These are phyloP conservation scores for Drosophila demipolita DNA, from an alignment of 2,888 invertebrate genomes.

Conservation along the genomic window DNA sequence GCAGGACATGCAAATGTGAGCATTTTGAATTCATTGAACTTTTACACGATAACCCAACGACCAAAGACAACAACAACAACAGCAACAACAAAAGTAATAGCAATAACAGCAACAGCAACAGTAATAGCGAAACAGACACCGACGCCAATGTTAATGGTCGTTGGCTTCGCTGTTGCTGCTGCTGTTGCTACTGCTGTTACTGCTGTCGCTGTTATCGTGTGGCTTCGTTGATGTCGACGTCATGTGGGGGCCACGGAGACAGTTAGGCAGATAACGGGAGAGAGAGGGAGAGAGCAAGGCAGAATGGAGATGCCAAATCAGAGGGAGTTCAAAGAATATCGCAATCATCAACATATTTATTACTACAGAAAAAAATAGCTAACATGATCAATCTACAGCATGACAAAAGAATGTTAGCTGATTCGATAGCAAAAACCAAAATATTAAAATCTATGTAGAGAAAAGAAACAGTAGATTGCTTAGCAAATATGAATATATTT, in stretches of 20 bases:
- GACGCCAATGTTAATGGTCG: neutral
- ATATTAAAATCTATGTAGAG: neutral
- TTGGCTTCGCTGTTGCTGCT: neutral
- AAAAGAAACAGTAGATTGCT: neutral
- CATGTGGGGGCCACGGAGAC: constrained; percentile 11
- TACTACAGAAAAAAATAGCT: neutral
- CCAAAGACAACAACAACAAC: constrained; percentile 39
- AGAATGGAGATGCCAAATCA: neutral
- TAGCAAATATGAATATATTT: neutral
- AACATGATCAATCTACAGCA: neutral
- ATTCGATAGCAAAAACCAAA: neutral
- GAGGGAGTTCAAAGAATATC: neutral
- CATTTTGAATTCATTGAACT: constrained; percentile 81
- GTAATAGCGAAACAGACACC: constrained; percentile 2
- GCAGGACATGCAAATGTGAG: constrained; percentile 81
- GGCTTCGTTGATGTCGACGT: constrained; percentile 39
- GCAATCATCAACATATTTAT: constrained; percentile 2
- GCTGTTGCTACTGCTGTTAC: neutral
- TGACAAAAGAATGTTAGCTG: neutral
- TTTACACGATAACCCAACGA: constrained; percentile 55
- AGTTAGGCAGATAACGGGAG: neutral
- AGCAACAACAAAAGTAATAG: constrained; percentile 5
- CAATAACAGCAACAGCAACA: constrained; percentile 7
- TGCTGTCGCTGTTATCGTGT: constrained; percentile 30
- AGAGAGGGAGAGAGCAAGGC: neutral